These are phyloP conservation scores for Pammene aurita DNA, from an alignment of 2,888 invertebrate species.

Conservation along the genomic window DNA sequence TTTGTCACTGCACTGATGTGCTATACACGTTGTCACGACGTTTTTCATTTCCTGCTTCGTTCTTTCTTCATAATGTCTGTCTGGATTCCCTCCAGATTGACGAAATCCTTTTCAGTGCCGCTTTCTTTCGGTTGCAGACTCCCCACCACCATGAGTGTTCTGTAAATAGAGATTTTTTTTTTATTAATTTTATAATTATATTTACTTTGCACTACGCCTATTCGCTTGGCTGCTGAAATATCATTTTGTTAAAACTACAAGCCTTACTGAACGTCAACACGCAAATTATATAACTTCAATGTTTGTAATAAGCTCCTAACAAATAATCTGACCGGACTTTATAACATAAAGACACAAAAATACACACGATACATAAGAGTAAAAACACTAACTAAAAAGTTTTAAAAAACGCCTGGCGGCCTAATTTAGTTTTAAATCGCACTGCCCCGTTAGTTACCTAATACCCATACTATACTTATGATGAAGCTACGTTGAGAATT, in stretches of 20 bases:
- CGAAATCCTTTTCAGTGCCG: too few relatives aligned
- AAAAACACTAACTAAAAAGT: background rate
- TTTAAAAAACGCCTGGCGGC: background rate
- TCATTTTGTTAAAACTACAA: background rate
- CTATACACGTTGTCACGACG: too few relatives aligned
- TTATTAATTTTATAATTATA: background rate
- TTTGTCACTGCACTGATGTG: too few relatives aligned
- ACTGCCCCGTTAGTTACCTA: slow-evolving; percentile 12
- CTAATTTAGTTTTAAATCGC: slow-evolving; percentile 6
- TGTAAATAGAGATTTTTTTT: background rate
- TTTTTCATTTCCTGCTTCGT: too few relatives aligned
- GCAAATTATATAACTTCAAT: too few relatives aligned
- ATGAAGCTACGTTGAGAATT: slow-evolving; percentile 26
- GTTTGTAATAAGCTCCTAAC: background rate
- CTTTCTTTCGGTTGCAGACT: background rate
- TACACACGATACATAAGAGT: background rate
- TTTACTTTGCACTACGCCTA: background rate
- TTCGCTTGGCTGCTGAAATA: slow-evolving; percentile 1
- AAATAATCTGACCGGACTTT: background rate
- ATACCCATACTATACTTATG: slow-evolving; percentile 13
- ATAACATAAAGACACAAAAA: background rate
- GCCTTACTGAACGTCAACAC: too few relatives aligned
- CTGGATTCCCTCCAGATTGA: too few relatives aligned
- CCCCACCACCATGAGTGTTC: background rate
- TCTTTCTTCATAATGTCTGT: too few relatives aligned